A percentile compares a stretch with the other conserved stretches of the same genome.
phyloP scores from a whole-genome alignment of 2,113 vertebrate genomes.

The Trogon surrucura region DNA sequence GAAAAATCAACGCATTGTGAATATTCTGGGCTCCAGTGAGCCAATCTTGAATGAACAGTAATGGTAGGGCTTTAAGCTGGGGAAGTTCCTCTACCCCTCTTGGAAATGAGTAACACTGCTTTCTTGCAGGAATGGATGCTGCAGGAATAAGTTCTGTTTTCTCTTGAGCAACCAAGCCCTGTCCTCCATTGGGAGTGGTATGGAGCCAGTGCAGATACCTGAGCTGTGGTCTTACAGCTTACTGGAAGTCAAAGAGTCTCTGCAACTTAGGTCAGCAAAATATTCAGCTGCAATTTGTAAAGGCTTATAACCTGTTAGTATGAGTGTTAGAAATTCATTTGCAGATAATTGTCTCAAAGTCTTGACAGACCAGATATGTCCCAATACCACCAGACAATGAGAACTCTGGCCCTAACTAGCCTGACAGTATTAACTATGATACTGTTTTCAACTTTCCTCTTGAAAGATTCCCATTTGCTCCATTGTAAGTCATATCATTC shows the following conservation, averaged over 20 bases:
- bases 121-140: neutral
- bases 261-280: neutral
- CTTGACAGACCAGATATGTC: neutral
- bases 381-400: neutral
- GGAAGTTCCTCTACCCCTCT: neutral
- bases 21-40: neutral
- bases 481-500: neutral
- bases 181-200: neutral
- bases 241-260: neutral
- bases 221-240: neutral
- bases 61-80: neutral
- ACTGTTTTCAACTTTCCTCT: neutral
- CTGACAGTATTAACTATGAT: neutral
- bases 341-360: neutral
- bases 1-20: rapidly evolving
- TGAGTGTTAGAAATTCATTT: neutral
- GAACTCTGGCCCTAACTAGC: neutral
- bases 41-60: neutral
- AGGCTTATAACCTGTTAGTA: neutral
- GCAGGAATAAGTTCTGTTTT: neutral
- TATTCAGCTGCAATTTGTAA: neutral
- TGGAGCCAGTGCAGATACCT: neutral
- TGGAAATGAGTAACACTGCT: neutral
- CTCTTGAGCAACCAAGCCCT: neutral
- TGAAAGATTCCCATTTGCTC: neutral